These are phyloP conservation scores for Drosophila repleta DNA, from an alignment of 1,140 invertebrate genomes.

Conservation along the genomic window DNA sequence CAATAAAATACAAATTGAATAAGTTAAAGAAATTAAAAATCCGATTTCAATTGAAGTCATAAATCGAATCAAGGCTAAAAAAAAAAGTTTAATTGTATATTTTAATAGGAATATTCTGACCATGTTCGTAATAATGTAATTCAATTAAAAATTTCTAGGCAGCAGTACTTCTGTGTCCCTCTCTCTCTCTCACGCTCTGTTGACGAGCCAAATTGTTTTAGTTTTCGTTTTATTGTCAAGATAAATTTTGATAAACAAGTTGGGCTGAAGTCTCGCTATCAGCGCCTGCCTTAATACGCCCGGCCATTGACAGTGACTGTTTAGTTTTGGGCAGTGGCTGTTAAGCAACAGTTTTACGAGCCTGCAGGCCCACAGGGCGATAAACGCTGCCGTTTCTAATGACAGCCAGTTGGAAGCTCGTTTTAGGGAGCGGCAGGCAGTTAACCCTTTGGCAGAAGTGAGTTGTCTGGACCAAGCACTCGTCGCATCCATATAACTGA, in stretches of 20 bases:
- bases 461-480: constrained; percentile 22
- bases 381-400: constrained; percentile 15
- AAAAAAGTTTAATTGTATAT: too few relatives aligned
- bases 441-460: constrained; percentile 7
- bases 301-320: neutral
- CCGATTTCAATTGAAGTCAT: too few relatives aligned
- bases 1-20: too few relatives aligned
- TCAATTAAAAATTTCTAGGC: too few relatives aligned
- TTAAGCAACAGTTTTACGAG: constrained; percentile 10
- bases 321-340: neutral
- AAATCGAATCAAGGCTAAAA: too few relatives aligned
- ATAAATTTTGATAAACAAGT: constrained; percentile 5
- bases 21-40: too few relatives aligned
- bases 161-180: too few relatives aligned
- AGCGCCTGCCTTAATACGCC: neutral
- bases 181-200: too few relatives aligned
- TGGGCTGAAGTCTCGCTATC: neutral
- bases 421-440: neutral
- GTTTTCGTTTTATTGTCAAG: neutral
- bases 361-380: neutral
- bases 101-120: too few relatives aligned
- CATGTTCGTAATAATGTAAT: too few relatives aligned
- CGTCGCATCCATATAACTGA: constrained; percentile 55
- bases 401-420: constrained; percentile 4
- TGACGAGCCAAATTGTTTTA: neutral